Base-by-base conservation (phyloP, 1,140 invertebrate genomes). In the Drosophila persimilis region DNA sequence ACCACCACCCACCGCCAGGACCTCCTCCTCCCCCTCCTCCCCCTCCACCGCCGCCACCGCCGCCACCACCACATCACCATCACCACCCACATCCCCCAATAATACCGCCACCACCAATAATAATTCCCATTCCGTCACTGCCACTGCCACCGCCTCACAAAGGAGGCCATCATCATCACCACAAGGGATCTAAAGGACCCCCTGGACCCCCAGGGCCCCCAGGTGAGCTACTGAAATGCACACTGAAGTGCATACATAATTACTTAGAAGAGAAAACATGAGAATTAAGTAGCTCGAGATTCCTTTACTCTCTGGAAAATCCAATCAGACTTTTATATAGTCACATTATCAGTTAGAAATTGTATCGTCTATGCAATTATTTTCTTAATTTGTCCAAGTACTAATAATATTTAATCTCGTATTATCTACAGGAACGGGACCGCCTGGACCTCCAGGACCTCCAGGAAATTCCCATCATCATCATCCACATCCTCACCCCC, bases 401-500 rank as follows among this genome's bases (percentile, higher is more conserved):
- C 1, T 8, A 20, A 13, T 24, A 46, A 45, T 2, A 1, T 39
- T 3, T 39, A 11, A 39, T 13, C 11, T 39, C 11, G 11, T 46
- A 2, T 46, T 3, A 1, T 8, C 41, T 26, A 15, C 24, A 53
- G 55, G 65, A 41, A 48, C 3, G 20, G 70, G 71, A 15, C 17
- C 31, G 0, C 71, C 71, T 17, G 72, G 72, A 9, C 61, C 60
- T n/a, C 71, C 71, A n/a, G 70, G 70, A 39, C 67, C 70, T 1
- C 70, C 70, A 11, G 70, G 70, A 41, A 20, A 2, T 41, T 20
- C 56, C 13, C 8, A 48, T 1, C 7, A 41, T 63, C 63, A 45
- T 2, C 55, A n/a, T 31, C 35, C 54, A 8, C 61, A 22, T 29
- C 57, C 39, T 51, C 69, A 6, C 26, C 47, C 0, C 45, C 71